phyloP scores from a whole-genome alignment of 2,888 invertebrate genomes.

The Xestia sexstrigata region DNA sequence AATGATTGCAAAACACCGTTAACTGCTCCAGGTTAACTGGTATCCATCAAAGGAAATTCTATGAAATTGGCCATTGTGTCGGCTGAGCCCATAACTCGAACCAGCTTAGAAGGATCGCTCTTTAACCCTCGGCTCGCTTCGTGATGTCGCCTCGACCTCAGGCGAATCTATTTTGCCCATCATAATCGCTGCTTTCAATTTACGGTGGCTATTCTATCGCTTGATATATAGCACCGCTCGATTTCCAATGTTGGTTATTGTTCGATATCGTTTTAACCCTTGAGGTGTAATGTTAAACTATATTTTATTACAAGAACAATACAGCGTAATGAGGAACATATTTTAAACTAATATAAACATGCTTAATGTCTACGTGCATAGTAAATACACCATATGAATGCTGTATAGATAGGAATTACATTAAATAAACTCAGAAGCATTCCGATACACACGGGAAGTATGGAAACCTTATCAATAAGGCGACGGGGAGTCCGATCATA shows the following conservation, averaged over 20 bases:
- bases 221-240: conserved; percentile 79
- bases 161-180: conserved; percentile 88
- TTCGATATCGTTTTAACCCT: conserved; percentile 70
- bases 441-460: conserved; percentile 88
- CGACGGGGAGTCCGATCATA: conserved; percentile 89
- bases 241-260: conserved; percentile 71
- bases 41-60: conserved; percentile 85
- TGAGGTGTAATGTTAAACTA: conserved; percentile 43
- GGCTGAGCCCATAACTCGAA: conserved; percentile 85
- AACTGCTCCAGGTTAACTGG: conserved; percentile 79
- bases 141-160: conserved; percentile 88
- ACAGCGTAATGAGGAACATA: conserved; percentile 21
- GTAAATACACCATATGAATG: conserved; percentile 67
- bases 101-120: conserved; percentile 84
- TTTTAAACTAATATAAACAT: conserved; percentile 47
- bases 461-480: conserved; percentile 90
- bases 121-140: conserved; percentile 85
- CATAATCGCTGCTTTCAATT: conserved; percentile 89
- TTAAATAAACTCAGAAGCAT: conserved; percentile 88
- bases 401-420: conserved; percentile 80
- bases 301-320: conserved; percentile 49
- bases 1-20: conserved; percentile 77
- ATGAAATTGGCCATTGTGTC: conserved; percentile 89
- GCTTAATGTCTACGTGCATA: conserved; percentile 62
- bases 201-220: conserved; percentile 84